Evolutionary conservation across 2,113 vertebrate genomes (phyloP).

Genomic region (Python bivittatus): DNA sequence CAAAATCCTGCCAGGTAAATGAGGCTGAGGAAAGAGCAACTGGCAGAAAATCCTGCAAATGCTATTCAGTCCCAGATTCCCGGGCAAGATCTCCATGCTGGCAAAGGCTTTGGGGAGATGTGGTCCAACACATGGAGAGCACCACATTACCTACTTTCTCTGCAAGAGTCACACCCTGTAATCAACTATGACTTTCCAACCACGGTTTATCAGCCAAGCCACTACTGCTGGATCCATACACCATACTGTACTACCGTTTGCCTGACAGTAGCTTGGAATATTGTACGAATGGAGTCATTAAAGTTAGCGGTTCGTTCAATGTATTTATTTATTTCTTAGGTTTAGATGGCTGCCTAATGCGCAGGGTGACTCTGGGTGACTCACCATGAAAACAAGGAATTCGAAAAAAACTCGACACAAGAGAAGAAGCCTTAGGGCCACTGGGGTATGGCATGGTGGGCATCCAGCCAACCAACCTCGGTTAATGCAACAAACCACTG

Average conservation of each 20-base stretch:
- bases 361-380: background rate
- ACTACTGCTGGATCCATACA: background rate
- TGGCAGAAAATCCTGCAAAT: background rate
- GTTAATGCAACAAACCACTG: background rate
- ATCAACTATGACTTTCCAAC: background rate
- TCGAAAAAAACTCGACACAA: background rate
- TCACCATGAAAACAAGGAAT: background rate
- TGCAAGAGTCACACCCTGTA: background rate
- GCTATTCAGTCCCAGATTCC: background rate
- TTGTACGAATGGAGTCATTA: background rate
- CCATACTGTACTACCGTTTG: background rate
- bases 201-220: background rate
- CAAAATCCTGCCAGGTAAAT: background rate
- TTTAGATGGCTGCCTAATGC: background rate
- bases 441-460: background rate
- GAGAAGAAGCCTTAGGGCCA: background rate
- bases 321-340: background rate
- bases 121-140: background rate
- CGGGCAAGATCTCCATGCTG: background rate
- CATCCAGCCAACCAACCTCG: background rate
- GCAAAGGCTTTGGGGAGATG: background rate
- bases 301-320: background rate
- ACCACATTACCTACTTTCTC: background rate
- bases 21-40: background rate
- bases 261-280: background rate